Conservation (phyloP, 2,888 invertebrate species). For the Drosophila multiciliata region DNA sequence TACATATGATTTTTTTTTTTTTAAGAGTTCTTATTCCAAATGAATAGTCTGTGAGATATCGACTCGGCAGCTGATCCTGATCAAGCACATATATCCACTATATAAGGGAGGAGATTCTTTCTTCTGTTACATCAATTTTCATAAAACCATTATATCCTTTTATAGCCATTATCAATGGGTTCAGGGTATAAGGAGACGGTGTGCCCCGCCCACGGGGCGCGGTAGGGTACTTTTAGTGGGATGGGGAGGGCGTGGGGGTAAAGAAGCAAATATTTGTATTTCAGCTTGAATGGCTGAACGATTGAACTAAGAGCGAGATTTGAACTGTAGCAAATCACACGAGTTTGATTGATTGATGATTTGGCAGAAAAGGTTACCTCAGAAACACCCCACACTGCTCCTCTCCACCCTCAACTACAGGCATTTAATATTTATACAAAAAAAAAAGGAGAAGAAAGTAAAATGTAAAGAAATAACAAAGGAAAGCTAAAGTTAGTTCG, state of each 20-base stretch:
- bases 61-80: neutral
- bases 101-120: neutral
- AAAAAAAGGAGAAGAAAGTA: slow-evolving; percentile 4
- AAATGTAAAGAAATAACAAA: slow-evolving; percentile 23
- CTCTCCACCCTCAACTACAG: slow-evolving; percentile 2
- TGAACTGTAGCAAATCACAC: slow-evolving; percentile 78
- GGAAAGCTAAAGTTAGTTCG: slow-evolving; percentile 43
- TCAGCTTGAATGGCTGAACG: slow-evolving; percentile 77
- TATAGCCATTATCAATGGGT: neutral
- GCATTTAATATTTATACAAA: slow-evolving; percentile 61
- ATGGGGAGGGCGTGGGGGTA: neutral
- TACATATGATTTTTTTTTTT: too few species aligned
- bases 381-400: neutral
- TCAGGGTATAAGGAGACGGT: slow-evolving; percentile 19
- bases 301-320: slow-evolving; percentile 77
- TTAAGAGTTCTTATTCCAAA: too few species aligned
- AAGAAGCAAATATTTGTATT: slow-evolving; percentile 76
- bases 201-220: slow-evolving; percentile 17
- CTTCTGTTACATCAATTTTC: neutral
- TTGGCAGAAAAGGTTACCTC: slow-evolving; percentile 60
- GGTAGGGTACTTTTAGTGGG: slow-evolving; percentile 39
- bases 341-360: slow-evolving; percentile 80
- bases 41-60: neutral
- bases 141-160: neutral
- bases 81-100: neutral